Evolutionary conservation across 2,888 invertebrate genomes (phyloP).

Genomic region (Synanthedon myopaeformis): DNA sequence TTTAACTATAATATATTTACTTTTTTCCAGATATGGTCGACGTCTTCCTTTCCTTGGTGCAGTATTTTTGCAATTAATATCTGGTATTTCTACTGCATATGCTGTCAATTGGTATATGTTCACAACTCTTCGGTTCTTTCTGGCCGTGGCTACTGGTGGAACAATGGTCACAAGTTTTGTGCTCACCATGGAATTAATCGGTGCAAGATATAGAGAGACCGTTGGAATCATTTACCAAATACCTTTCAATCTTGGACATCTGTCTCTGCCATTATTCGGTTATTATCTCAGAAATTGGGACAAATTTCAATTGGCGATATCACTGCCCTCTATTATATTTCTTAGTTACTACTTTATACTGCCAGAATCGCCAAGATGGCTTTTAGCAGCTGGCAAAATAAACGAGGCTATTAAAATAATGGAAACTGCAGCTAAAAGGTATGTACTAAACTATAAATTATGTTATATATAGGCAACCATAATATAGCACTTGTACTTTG

Average conservation of each 20-base stretch:
- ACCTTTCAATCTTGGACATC: slow-evolving; percentile 78
- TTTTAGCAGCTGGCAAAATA: slow-evolving; percentile 76
- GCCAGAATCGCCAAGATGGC: slow-evolving; percentile 87
- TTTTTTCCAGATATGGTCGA: slow-evolving; percentile 75
- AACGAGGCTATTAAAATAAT: slow-evolving; percentile 75
- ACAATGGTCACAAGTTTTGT: slow-evolving; percentile 86
- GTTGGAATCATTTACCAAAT: slow-evolving; percentile 78
- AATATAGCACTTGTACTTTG: no score
- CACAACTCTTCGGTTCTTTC: slow-evolving; percentile 76
- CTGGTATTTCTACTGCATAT: slow-evolving; percentile 78
- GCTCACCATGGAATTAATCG: slow-evolving; percentile 76
- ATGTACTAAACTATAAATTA: slow-evolving; percentile 5
- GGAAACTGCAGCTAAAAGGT: slow-evolving; percentile 73
- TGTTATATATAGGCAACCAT: not conserved
- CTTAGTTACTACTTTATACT: slow-evolving; percentile 78
- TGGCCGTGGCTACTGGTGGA: slow-evolving; percentile 83
- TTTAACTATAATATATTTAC: not conserved
- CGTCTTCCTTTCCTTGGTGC: slow-evolving; percentile 79
- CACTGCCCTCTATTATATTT: slow-evolving; percentile 72
- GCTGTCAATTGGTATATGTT: slow-evolving; percentile 77
- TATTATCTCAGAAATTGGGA: slow-evolving; percentile 77
- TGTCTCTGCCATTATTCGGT: slow-evolving; percentile 72
- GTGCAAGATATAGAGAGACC: slow-evolving; percentile 72
- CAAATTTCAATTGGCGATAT: slow-evolving; percentile 75
- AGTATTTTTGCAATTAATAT: slow-evolving; percentile 77